These are phyloP conservation scores for Paramormyrops kingsleyae DNA, from an alignment of 2,113 vertebrate species.

Conservation along the genomic window DNA sequence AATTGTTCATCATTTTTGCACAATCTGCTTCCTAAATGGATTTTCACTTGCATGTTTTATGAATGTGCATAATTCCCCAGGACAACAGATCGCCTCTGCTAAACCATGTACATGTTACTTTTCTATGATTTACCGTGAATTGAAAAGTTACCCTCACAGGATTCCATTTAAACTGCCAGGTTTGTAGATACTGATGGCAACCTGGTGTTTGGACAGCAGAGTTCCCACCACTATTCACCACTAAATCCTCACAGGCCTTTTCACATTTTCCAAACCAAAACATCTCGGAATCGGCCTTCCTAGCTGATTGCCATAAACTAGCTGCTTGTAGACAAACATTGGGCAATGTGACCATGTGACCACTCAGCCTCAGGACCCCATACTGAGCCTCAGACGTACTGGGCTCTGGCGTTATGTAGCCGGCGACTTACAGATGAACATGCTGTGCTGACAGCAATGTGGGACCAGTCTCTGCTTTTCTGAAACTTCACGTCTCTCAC, in stretches of 20 bases:
- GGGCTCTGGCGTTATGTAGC: neutral
- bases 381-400: neutral
- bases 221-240: neutral
- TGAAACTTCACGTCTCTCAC: neutral
- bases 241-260: neutral
- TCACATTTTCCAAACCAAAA: neutral
- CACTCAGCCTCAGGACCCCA: neutral
- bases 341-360: neutral
- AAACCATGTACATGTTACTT: neutral
- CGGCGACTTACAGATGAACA: neutral
- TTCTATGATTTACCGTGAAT: neutral
- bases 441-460: neutral
- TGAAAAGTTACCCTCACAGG: neutral
- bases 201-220: neutral
- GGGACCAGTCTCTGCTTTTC: neutral
- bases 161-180: neutral
- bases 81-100: neutral
- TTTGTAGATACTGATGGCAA: neutral
- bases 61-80: neutral
- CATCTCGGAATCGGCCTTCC: neutral
- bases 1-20: neutral
- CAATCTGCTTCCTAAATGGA: neutral
- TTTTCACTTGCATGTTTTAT: neutral
- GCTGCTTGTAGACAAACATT: neutral
- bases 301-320: neutral